Evolutionary conservation across 2,888 invertebrate species (phyloP).

Genomic region (Ochlodes sylvanus): DNA sequence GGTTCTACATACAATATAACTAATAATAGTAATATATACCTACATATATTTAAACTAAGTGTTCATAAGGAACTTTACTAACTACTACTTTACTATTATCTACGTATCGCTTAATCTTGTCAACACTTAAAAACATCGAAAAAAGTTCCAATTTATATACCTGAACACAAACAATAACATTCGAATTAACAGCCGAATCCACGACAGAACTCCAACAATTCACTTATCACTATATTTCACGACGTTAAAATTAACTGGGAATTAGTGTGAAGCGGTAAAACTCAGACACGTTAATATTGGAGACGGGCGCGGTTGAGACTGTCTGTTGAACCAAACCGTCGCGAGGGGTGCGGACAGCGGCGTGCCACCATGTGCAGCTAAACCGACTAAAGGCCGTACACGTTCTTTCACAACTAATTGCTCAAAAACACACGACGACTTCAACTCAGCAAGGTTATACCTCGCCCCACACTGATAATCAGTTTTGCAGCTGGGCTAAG

Average conservation of each 20-base stretch:
- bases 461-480: constrained; percentile 59
- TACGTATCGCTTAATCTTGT: background rate
- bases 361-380: constrained; percentile 63
- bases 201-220: constrained; percentile 31
- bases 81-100: background rate
- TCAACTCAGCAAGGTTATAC: constrained; percentile 61
- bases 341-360: constrained; percentile 59
- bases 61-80: too few relatives aligned
- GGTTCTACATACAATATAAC: too few relatives aligned
- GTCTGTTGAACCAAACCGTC: constrained; percentile 66
- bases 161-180: constrained; percentile 14
- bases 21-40: too few relatives aligned
- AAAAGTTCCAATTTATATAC: constrained; percentile 20
- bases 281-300: constrained; percentile 61
- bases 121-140: constrained; percentile 8
- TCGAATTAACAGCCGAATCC: constrained; percentile 13
- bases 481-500: constrained; percentile 62
- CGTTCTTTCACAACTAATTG: constrained; percentile 57
- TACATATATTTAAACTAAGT: too few relatives aligned
- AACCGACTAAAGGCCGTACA: constrained; percentile 52
- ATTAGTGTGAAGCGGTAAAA: constrained; percentile 20
- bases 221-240: constrained; percentile 30
- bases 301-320: constrained; percentile 69
- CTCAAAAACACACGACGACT: constrained; percentile 51
- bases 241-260: constrained; percentile 31